phyloP scores from a whole-genome alignment of 1,140 invertebrate genomes.

The Caenorhabditis briggsae region DNA sequence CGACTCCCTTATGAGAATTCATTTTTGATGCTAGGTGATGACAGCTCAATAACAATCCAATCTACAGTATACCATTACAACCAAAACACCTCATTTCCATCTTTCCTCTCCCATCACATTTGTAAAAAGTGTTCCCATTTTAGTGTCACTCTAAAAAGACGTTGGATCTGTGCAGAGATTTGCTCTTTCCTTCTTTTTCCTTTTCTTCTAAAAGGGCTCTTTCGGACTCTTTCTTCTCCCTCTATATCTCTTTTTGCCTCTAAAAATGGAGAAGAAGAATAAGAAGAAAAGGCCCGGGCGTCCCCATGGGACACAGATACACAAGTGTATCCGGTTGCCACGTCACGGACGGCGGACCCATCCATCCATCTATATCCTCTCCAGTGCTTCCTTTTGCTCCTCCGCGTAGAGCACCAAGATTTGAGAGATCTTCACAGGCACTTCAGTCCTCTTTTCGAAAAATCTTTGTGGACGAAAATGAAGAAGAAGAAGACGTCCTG shows the following conservation, averaged over 20 bases:
- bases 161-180: constrained; percentile 52
- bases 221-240: constrained; percentile 35
- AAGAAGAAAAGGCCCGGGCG: neutral
- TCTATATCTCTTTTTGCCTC: neutral
- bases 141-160: constrained; percentile 53
- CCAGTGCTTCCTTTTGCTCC: constrained; percentile 14
- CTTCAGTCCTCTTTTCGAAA: neutral
- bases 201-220: constrained; percentile 11
- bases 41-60: no score
- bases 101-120: constrained; percentile 7
- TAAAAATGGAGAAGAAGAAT: constrained; percentile 13
- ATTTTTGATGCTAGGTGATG: no score
- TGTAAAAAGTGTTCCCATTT: constrained; percentile 41
- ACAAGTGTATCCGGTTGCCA: constrained; percentile 55
- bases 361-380: constrained; percentile 55
- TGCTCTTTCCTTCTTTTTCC: constrained; percentile 30
- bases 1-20: no score
- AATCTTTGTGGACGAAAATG: neutral
- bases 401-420: constrained; percentile 4
- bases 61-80: constrained; percentile 7
- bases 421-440: constrained; percentile 31
- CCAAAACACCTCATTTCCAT: constrained; percentile 36
- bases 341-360: constrained; percentile 47
- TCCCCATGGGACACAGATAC: constrained; percentile 40
- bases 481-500: neutral